Evolutionary conservation across 2,113 vertebrate genomes (phyloP).

Genomic region (Ranitomeya imitator): DNA sequence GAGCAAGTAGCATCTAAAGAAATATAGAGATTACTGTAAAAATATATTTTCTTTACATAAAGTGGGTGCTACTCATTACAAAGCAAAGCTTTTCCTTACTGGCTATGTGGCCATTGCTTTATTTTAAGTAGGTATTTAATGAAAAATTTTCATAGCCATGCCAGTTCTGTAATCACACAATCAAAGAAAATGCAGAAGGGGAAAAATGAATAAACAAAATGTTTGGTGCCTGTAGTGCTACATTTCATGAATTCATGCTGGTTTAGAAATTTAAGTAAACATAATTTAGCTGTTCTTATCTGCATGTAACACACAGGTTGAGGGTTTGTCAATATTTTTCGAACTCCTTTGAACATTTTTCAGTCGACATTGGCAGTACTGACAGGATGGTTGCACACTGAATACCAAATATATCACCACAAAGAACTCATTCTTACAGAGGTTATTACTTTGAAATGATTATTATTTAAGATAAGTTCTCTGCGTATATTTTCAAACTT

Average conservation of each 20-base stretch:
- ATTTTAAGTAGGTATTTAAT: slow-evolving; percentile 43
- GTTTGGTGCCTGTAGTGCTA: slow-evolving; percentile 56
- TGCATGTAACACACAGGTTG: slow-evolving; percentile 68
- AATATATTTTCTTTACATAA: neutral
- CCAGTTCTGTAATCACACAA: slow-evolving; percentile 55
- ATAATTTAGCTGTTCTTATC: slow-evolving; percentile 73
- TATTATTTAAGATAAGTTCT: slow-evolving; percentile 71
- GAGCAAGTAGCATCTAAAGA: too few relatives aligned
- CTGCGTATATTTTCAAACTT: slow-evolving; percentile 64
- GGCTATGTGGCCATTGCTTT: slow-evolving; percentile 27
- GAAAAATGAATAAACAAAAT: slow-evolving; percentile 54
- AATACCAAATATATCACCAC: slow-evolving; percentile 67
- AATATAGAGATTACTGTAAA: neutral
- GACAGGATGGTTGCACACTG: slow-evolving; percentile 66
- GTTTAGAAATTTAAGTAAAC: slow-evolving; percentile 64
- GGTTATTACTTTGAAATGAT: slow-evolving; percentile 73
- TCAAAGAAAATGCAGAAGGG: slow-evolving; percentile 47
- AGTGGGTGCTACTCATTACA: slow-evolving; percentile 24
- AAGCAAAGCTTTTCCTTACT: neutral
- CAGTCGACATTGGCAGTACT: slow-evolving; percentile 69
- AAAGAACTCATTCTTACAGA: slow-evolving; percentile 69
- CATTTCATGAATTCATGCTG: slow-evolving; percentile 62
- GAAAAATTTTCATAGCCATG: slow-evolving; percentile 37
- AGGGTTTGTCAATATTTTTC: slow-evolving; percentile 74
- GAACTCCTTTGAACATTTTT: slow-evolving; percentile 72